Evolutionary conservation across 2,888 invertebrate species (phyloP).

Genomic region (Aphidoletes aphidimyza): DNA sequence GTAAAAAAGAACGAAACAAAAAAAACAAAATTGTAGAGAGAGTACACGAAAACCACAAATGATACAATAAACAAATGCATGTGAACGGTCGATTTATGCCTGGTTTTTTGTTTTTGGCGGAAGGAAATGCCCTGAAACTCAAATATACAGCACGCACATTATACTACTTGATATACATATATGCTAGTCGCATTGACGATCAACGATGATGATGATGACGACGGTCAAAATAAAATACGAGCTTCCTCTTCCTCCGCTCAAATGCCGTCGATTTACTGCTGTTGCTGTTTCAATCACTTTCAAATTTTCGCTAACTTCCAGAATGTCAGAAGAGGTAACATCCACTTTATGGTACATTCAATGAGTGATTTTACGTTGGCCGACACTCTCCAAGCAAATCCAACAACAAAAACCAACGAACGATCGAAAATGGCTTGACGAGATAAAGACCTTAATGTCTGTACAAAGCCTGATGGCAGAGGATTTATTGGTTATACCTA

Average conservation of each 20-base stretch:
- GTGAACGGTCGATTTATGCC: not conserved
- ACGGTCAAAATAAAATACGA: slow-evolving; percentile 36
- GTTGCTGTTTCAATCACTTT: not conserved
- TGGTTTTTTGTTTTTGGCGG: slow-evolving; percentile 8
- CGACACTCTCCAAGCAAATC: not conserved
- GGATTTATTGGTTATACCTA: slow-evolving; percentile 16
- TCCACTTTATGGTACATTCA: not conserved
- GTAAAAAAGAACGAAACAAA: not conserved
- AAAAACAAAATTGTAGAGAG: not conserved
- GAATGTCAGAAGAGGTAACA: not conserved
- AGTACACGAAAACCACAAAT: slow-evolving; percentile 20
- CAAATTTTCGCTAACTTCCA: not conserved
- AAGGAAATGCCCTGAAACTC: slow-evolving; percentile 23
- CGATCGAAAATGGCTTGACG: not conserved
- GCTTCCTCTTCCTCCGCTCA: slow-evolving; percentile 4
- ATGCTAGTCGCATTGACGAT: not conserved
- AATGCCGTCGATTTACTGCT: not conserved
- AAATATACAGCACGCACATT: not conserved
- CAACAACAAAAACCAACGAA: not conserved
- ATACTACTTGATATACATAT: not conserved
- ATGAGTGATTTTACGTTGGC: not conserved
- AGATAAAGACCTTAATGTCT: not conserved
- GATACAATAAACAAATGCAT: slow-evolving; percentile 32
- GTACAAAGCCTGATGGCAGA: not conserved
- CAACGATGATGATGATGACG: not conserved